Evolutionary conservation across 2,888 invertebrate species (phyloP), one percentile per base, ranked within the genome.

Genomic region (Microctonus hyperodae): DNA sequence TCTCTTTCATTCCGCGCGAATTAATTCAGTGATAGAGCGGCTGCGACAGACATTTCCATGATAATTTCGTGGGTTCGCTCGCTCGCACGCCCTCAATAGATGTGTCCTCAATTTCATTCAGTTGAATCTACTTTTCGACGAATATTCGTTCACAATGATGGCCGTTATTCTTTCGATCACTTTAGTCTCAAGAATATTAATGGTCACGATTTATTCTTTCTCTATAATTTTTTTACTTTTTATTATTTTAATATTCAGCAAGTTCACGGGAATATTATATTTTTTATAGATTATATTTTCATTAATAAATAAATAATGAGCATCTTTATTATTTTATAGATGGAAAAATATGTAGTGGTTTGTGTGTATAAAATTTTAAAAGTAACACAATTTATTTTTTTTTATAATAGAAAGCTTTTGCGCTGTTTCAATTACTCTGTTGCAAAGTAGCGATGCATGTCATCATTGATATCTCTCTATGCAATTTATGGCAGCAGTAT

Each of bases 11-110:
- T 58, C 50, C 40, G 23, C 56, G 53, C 40, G 57, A 59, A 70
- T 70, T 71, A 71, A 71, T 70, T 67, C 67, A 53, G 67, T 63
- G 67, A 65, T 53, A 58, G 53, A 68, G 13, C 59, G 59, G 56
- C 40, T 51, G 44, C 31, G 65, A 59, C 59, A 33, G 37, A 69
- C 67, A 71, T 68, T 70, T 68, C 64, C 68, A 70, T 71, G 67
- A 68, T 68, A 68, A 71, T 70, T 70, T 68, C 62, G 63, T 53
- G 44, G 59, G 44, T 59, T 37, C 57, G 51, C 48, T 20, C 48
- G 61, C 25, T 56, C 60, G 53, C 56, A 37, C 22, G 13, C 50
- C 31, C 40, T 48, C 31, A 53, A 44, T 44, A 44, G 23, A 40
- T 23, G 44, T 23, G 40, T 44, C 28, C 57, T 55, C 35, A 22